phyloP scores from a whole-genome alignment of 2,888 invertebrate species.

The Aphrophora alni region DNA sequence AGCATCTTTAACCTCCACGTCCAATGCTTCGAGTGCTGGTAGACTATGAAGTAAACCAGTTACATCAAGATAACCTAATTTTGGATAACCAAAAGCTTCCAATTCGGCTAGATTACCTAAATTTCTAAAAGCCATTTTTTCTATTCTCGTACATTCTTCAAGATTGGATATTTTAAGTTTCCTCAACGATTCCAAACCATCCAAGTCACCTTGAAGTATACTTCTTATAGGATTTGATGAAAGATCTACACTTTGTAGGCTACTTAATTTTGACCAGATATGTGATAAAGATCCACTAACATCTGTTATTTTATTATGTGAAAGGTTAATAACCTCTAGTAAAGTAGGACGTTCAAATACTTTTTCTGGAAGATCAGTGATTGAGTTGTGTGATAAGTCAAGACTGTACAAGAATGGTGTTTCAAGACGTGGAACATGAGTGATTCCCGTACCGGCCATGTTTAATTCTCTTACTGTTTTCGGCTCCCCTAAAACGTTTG shows the following conservation, averaged over 20 bases:
- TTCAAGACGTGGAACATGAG: conserved; percentile 71
- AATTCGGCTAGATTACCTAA: conserved; percentile 73
- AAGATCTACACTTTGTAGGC: conserved; percentile 76
- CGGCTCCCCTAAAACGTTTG: conserved; percentile 82
- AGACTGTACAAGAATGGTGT: conserved; percentile 83
- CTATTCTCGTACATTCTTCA: conserved; percentile 75
- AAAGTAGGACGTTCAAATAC: conserved; percentile 81
- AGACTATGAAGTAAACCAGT: conserved; percentile 81
- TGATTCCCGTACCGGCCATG: conserved; percentile 80
- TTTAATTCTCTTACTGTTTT: conserved; percentile 85
- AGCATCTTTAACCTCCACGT: conserved; percentile 86
- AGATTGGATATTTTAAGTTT: conserved; percentile 65
- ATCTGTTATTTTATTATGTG: conserved; percentile 70
- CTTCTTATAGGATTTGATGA: conserved; percentile 82
- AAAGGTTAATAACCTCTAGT: conserved; percentile 77
- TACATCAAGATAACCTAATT: conserved; percentile 84
- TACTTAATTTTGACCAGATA: conserved; percentile 73
- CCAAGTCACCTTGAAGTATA: conserved; percentile 79
- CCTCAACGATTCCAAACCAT: conserved; percentile 69
- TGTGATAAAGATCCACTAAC: conserved; percentile 67
- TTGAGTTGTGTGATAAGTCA: conserved; percentile 79
- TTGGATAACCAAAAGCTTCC: conserved; percentile 76
- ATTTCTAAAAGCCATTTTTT: conserved; percentile 79
- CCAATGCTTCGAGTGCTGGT: conserved; percentile 74
- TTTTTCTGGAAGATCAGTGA: conserved; percentile 68